These are phyloP conservation scores for Euura saliciscinereae DNA, from an alignment of 1,140 invertebrate genomes.

Conservation along the genomic window DNA sequence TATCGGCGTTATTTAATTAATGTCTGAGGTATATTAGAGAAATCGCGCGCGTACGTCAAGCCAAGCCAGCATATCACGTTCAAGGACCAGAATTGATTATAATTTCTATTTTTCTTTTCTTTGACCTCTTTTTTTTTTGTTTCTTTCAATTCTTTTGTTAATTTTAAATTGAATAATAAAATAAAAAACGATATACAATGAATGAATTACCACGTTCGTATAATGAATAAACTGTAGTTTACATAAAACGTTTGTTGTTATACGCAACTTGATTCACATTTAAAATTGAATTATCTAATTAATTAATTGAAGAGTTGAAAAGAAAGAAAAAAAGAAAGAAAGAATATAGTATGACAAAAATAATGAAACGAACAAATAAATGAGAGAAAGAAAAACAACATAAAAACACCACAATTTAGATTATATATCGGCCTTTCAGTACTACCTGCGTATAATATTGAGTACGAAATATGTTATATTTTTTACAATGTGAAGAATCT, in stretches of 20 bases:
- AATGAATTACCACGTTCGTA: slow-evolving; percentile 17
- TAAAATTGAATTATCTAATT: neutral
- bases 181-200: slow-evolving; percentile 16
- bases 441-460: slow-evolving; percentile 59
- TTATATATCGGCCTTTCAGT: slow-evolving; percentile 58
- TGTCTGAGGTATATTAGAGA: slow-evolving; percentile 16
- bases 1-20: slow-evolving; percentile 15
- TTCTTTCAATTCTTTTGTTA: slow-evolving; percentile 10
- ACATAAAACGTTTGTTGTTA: slow-evolving; percentile 23
- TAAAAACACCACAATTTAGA: slow-evolving; percentile 50
- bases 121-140: slow-evolving; percentile 19
- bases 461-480: slow-evolving; percentile 60
- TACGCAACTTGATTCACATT: slow-evolving; percentile 32
- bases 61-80: slow-evolving; percentile 40
- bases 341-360: slow-evolving; percentile 8
- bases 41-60: slow-evolving; percentile 23
- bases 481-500: slow-evolving; percentile 59
- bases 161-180: slow-evolving; percentile 17
- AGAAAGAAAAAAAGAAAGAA: slow-evolving; percentile 20
- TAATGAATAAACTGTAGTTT: slow-evolving; percentile 17
- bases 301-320: slow-evolving; percentile 30
- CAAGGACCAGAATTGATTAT: slow-evolving; percentile 36
- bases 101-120: neutral
- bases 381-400: slow-evolving; percentile 13
- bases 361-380: neutral